Percentiles rank a stretch among this genome's conserved stretches.
Conservation (phyloP, 2,113 vertebrate genomes). For the Brachyhypopomus occidentalis region DNA sequence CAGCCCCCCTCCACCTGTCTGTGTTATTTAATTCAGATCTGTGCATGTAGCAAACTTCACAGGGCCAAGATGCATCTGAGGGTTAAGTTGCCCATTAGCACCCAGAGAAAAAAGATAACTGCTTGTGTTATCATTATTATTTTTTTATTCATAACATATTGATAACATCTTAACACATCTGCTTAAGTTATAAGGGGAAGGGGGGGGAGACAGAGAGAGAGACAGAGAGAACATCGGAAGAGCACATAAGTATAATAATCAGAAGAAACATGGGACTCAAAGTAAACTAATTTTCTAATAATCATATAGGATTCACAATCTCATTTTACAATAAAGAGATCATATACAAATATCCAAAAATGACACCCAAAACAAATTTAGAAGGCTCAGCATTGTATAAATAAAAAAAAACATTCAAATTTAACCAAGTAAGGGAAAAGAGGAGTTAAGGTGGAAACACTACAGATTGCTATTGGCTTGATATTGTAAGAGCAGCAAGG, state of each 20-base stretch:
- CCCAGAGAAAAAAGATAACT: neutral
- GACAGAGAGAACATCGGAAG: constrained; percentile 55
- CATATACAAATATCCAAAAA: constrained; percentile 50
- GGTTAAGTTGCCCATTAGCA: neutral
- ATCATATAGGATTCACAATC: constrained; percentile 44
- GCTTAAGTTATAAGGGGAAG: constrained; percentile 63
- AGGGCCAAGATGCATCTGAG: neutral
- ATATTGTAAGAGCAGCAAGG: constrained; percentile 57
- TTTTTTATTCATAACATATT: constrained; percentile 74
- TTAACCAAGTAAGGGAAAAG: constrained; percentile 35
- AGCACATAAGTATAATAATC: constrained; percentile 54
- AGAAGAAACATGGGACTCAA: constrained; percentile 50
- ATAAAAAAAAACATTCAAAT: constrained; percentile 31
- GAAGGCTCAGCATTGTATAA: constrained; percentile 46
- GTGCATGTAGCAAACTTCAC: neutral
- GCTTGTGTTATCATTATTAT: constrained; percentile 29
- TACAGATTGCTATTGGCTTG: constrained; percentile 46
- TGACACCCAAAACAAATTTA: constrained; percentile 21
- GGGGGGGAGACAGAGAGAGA: constrained; percentile 23
- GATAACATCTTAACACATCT: constrained; percentile 72
- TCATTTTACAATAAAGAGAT: constrained; percentile 41
- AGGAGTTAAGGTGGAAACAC: constrained; percentile 43
- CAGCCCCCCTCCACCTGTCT: too few relatives aligned
- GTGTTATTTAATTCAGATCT: neutral
- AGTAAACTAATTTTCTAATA: constrained; percentile 39